Conservation (phyloP, 2,113 vertebrate genomes). For the Cyprinodon brontotheroides region DNA sequence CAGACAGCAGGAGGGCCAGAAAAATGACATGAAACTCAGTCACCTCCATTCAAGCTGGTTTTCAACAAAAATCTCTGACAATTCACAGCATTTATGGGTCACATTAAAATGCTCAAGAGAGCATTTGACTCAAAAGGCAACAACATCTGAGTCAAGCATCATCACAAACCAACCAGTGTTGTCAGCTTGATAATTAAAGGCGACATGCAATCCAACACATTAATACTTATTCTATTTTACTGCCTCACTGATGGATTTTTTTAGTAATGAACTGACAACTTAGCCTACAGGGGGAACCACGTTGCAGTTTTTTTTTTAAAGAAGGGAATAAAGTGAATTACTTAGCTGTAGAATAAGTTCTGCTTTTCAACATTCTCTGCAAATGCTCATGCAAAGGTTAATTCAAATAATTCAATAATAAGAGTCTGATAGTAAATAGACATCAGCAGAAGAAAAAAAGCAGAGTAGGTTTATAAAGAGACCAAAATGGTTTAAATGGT, state of each 20-base stretch:
- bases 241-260: not conserved
- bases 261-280: not conserved
- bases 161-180: not conserved
- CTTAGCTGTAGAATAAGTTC: not conserved
- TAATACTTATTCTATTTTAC: not conserved
- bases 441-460: not conserved
- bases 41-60: not conserved
- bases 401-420: not conserved
- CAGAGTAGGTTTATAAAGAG: not conserved
- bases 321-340: not conserved
- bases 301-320: not conserved
- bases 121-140: not conserved
- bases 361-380: not conserved
- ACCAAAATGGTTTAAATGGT: not conserved
- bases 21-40: not conserved
- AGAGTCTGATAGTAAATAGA: not conserved
- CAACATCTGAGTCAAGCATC: not conserved
- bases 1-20: not conserved
- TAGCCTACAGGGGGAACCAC: not conserved
- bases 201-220: not conserved
- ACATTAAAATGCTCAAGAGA: not conserved
- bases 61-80: not conserved
- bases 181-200: not conserved
- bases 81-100: not conserved
- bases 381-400: not conserved